phyloP scores from a whole-genome alignment of 2,888 invertebrate species.

The Drosophila multiciliata region DNA sequence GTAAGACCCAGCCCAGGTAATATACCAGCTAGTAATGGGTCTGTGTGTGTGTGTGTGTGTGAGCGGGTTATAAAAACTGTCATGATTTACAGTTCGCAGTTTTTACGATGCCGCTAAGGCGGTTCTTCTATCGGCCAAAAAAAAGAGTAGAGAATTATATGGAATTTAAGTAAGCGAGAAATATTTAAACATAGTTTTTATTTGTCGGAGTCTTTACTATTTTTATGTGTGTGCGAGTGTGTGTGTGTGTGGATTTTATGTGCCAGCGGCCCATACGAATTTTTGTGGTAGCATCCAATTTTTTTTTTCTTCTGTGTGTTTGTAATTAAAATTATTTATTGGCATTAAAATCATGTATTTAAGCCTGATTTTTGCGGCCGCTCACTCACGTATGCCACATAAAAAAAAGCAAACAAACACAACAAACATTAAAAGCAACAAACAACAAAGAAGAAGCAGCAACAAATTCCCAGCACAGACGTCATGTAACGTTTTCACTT shows the following conservation, averaged over 20 bases:
- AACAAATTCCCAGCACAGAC: conserved; percentile 47
- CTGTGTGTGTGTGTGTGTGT: conserved; percentile 4
- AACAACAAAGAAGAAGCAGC: not conserved
- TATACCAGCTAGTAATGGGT: not conserved
- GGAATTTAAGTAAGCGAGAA: conserved; percentile 75
- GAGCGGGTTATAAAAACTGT: conserved; percentile 73
- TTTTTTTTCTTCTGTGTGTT: conserved; percentile 20
- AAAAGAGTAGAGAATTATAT: conserved; percentile 53
- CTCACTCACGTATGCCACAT: conserved; percentile 66
- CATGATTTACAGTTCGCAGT: conserved; percentile 79
- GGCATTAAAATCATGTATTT: conserved; percentile 57
- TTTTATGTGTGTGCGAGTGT: conserved; percentile 27
- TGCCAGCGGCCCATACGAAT: conserved; percentile 17
- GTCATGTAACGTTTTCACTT: conserved; percentile 70
- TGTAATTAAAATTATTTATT: conserved; percentile 75
- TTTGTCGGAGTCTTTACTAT: conserved; percentile 34
- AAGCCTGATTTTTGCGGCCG: conserved; percentile 56
- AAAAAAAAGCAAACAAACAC: conserved; percentile 12
- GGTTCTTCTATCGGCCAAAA: conserved; percentile 54
- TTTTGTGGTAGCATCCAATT: conserved; percentile 13
- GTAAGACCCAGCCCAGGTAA: conserved; percentile 36
- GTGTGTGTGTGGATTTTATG: conserved; percentile 37
- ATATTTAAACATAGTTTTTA: conserved; percentile 72
- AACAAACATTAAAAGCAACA: conserved; percentile 13
- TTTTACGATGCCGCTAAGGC: conserved; percentile 71